Percentiles rank a stretch among this genome's conserved stretches.
Evolutionary conservation across 2,888 invertebrate species (phyloP).

Genomic region (Drosophila incognita): DNA sequence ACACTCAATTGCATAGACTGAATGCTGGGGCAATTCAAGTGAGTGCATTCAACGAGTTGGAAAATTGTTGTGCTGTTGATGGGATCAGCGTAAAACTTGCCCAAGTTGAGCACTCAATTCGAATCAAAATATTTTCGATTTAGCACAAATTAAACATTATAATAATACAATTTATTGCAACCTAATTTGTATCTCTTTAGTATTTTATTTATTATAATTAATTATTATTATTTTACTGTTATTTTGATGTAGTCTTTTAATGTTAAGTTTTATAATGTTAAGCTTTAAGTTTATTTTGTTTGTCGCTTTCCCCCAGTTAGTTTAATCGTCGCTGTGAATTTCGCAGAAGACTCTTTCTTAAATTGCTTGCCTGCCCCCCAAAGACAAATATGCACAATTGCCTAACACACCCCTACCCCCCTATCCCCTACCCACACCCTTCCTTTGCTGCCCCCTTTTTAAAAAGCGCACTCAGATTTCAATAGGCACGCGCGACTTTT

Average conservation of each 20-base stretch:
- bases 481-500: conserved; percentile 61
- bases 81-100: background rate
- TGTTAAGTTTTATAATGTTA: background rate
- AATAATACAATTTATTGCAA: background rate
- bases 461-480: conserved; percentile 31
- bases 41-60: background rate
- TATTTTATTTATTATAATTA: too few relatives aligned
- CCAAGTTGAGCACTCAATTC: background rate
- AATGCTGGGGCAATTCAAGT: background rate
- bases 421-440: background rate
- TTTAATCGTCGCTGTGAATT: conserved; percentile 6
- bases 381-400: conserved; percentile 1
- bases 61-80: background rate
- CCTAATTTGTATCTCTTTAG: too few relatives aligned
- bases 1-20: background rate
- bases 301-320: conserved; percentile 16
- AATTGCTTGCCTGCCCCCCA: conserved; percentile 3
- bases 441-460: background rate
- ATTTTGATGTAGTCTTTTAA: background rate
- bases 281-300: background rate
- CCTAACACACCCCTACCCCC: background rate
- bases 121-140: background rate
- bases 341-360: conserved; percentile 3
- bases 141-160: background rate
- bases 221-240: too few relatives aligned